Conservation (phyloP, 2,888 invertebrate species). For the Penaeus monodon region DNA sequence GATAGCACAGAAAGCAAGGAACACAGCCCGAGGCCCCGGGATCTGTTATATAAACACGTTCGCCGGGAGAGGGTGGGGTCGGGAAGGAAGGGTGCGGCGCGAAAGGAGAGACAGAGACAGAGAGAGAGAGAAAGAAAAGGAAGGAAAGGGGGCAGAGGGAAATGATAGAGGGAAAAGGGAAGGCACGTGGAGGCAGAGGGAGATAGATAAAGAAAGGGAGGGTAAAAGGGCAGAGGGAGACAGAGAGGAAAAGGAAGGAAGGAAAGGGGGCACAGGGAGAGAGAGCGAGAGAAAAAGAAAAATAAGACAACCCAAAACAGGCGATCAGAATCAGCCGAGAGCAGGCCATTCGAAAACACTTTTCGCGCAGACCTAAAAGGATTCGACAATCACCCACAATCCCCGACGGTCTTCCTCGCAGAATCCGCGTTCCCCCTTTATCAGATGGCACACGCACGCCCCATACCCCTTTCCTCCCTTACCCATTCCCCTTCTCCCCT, state of each 20-base stretch:
- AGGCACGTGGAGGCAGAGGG: neutral
- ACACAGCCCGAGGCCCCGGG: slow-evolving; percentile 3
- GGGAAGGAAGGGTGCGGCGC: too few relatives aligned
- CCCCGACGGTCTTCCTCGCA: neutral
- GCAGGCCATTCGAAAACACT: too few relatives aligned
- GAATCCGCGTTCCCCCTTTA: neutral
- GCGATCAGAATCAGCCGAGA: neutral
- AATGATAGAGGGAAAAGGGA: neutral
- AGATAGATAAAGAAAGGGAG: neutral
- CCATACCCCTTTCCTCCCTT: slow-evolving; percentile 7
- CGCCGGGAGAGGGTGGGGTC: neutral
- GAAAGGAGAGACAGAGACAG: too few relatives aligned
- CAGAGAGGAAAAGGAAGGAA: neutral
- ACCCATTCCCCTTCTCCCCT: neutral
- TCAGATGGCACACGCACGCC: neutral
- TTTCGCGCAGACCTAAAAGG: neutral
- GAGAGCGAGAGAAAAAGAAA: too few relatives aligned
- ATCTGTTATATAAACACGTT: neutral
- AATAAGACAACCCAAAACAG: too few relatives aligned
- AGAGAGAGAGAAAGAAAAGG: too few relatives aligned
- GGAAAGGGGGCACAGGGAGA: too few relatives aligned
- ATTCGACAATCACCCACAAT: slow-evolving; percentile 2
- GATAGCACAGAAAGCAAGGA: neutral
- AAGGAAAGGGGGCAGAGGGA: too few relatives aligned
- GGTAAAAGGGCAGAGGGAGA: neutral